Percentiles rank a stretch among this genome's conserved stretches.
phyloP scores from a whole-genome alignment of 1,140 invertebrate species.

The Orchesella cincta region DNA sequence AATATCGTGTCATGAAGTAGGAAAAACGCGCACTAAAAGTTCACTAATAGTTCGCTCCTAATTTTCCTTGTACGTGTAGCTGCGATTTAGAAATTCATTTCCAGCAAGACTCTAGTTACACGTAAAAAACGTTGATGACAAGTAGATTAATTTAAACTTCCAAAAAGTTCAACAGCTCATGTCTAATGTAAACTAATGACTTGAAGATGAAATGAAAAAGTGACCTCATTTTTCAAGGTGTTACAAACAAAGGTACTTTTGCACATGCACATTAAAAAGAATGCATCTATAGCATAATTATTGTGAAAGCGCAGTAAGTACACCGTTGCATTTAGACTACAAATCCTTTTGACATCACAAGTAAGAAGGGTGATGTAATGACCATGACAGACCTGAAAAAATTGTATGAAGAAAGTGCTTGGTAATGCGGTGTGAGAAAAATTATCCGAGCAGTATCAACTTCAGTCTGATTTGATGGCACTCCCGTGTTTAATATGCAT shows the following conservation, averaged over 20 bases:
- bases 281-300: too few species aligned
- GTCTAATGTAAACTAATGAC: slow-evolving; percentile 16
- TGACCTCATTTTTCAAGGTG: slow-evolving; percentile 12
- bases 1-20: too few species aligned
- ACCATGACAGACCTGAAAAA: slow-evolving; percentile 5
- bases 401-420: neutral
- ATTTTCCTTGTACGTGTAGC: too few species aligned
- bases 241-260: neutral
- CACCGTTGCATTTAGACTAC: too few species aligned
- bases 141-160: slow-evolving; percentile 6
- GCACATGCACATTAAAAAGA: neutral
- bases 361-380: neutral
- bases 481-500: neutral
- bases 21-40: too few species aligned
- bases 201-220: slow-evolving; percentile 3
- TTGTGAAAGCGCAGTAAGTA: too few species aligned
- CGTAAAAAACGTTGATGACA: neutral
- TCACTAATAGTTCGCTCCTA: too few species aligned
- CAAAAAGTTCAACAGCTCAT: neutral
- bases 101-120: too few species aligned
- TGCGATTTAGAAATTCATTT: too few species aligned
- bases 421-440: slow-evolving; percentile 27
- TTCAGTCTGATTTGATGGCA: neutral
- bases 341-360: too few species aligned
- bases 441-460: neutral